Base-by-base conservation (phyloP, 2,888 invertebrate genomes). In the Drosophila bunnanda region DNA sequence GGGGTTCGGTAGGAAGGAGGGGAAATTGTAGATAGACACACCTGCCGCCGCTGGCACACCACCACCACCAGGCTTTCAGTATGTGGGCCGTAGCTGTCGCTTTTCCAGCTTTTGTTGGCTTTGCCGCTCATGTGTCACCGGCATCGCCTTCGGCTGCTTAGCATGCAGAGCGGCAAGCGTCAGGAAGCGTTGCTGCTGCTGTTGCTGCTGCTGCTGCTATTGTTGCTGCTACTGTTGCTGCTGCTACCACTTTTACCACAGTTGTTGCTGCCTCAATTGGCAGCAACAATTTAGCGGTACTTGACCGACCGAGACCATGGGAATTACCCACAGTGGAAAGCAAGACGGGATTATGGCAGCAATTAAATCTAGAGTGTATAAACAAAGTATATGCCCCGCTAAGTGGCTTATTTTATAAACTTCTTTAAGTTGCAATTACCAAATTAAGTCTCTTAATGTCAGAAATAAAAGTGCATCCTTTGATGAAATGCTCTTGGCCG, bases 121-220 rank as follows among this genome's bases (percentile, higher is more conserved):
- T 71, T 77, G 81, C 75, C 79, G 66, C 61, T 82, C 84, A 76
- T 70, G 77, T 81, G 81, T 86, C 86, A 82, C 70, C 77, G 73
- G 39, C 72, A 61, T 71, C 77, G 87, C 82, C 77, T 80, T 73
- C 80, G 65, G 81, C 89, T 82, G 79, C 77, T 90, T 88, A 87
- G 89, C 89, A 90, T 90, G 91, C 90, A 90, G 79, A 77, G 77
- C 83, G 80, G 61, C 75, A 50, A 72, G 78, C 80, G 61, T 71
- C 75, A 76, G 82, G 82, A 79, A 87, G 80, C 77, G 66, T 64
- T 59, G 78, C 66, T 36, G 41, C 43, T 57, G 68, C 38, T 38
- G 38, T 9, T 38, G n/a, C 38, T 34, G 12, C 34, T 13, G 32
- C 9, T 30, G 30, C 9, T 30, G 30, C 2, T 30, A 56, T 60